Conservation (phyloP, 2,113 vertebrate genomes). For the Cricetomys ansorgei region DNA sequence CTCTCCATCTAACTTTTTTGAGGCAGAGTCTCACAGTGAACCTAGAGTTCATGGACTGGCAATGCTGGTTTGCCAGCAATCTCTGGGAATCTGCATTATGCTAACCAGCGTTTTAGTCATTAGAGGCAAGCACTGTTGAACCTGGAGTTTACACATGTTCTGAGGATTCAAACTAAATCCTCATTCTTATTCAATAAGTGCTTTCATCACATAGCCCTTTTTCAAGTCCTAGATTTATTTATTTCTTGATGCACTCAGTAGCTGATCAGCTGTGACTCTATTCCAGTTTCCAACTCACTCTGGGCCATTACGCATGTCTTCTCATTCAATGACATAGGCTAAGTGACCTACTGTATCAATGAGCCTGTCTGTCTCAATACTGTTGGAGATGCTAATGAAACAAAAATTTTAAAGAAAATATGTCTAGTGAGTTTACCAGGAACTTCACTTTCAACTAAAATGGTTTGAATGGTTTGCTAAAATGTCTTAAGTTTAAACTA, state of each 20-base stretch:
- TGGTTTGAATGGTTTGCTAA: not conserved
- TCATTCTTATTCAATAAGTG: too few species aligned
- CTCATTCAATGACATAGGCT: not conserved
- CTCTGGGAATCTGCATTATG: not conserved
- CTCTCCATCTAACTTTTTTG: not conserved
- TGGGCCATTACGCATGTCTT: not conserved
- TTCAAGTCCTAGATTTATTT: not conserved
- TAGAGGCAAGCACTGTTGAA: not conserved
- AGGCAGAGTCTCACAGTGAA: not conserved
- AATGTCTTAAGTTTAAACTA: conserved; percentile 8
- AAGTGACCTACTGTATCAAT: not conserved
- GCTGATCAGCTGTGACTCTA: not conserved
- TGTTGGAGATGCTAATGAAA: not conserved
- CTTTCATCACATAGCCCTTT: not conserved
- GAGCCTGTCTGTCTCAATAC: not conserved
- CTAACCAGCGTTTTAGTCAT: too few species aligned
- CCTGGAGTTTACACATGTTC: too few species aligned
- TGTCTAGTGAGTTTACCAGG: not conserved
- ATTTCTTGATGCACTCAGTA: not conserved
- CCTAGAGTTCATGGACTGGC: not conserved
- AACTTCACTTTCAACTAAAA: not conserved
- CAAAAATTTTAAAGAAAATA: not conserved
- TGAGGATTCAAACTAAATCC: not conserved
- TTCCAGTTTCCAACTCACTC: not conserved
- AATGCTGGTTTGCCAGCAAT: accelerated